Conservation (phyloP, 1,140 invertebrate species). For the Telenomus remus region DNA sequence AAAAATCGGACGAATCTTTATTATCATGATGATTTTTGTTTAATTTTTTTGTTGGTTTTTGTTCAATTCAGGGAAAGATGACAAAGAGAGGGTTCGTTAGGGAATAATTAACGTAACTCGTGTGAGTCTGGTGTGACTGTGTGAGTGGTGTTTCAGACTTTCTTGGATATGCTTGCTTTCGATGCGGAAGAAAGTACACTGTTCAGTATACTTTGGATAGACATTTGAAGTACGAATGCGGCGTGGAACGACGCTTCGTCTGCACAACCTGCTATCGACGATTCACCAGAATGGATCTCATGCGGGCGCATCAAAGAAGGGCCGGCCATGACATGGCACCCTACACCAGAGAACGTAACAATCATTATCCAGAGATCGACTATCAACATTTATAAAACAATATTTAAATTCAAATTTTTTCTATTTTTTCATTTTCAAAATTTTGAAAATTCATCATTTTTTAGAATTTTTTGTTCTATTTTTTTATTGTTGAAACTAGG, state of each 20-base stretch:
- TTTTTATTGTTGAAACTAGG: too few relatives aligned
- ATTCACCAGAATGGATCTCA: conserved; percentile 65
- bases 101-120: conserved; percentile 3
- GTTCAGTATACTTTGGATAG: conserved; percentile 71
- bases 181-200: conserved; percentile 72
- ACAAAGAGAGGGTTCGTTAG: background rate
- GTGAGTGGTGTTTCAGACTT: conserved; percentile 64
- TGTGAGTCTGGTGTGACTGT: conserved; percentile 54
- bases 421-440: background rate
- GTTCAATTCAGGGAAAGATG: background rate
- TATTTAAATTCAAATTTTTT: background rate
- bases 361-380: conserved; percentile 48
- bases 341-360: conserved; percentile 54
- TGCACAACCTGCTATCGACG: conserved; percentile 66
- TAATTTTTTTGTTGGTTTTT: too few relatives aligned
- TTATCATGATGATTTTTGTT: background rate
- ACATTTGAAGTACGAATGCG: conserved; percentile 70
- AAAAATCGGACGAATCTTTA: background rate
- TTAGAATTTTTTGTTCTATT: background rate
- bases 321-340: conserved; percentile 60
- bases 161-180: conserved; percentile 65
- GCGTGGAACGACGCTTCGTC: conserved; percentile 67
- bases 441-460: conserved; percentile 6
- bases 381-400: conserved; percentile 29
- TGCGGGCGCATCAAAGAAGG: conserved; percentile 63